These are phyloP conservation scores for Meriones psammophilus DNA, from an alignment of 2,797 vertebrate species.

Conservation along the genomic window DNA sequence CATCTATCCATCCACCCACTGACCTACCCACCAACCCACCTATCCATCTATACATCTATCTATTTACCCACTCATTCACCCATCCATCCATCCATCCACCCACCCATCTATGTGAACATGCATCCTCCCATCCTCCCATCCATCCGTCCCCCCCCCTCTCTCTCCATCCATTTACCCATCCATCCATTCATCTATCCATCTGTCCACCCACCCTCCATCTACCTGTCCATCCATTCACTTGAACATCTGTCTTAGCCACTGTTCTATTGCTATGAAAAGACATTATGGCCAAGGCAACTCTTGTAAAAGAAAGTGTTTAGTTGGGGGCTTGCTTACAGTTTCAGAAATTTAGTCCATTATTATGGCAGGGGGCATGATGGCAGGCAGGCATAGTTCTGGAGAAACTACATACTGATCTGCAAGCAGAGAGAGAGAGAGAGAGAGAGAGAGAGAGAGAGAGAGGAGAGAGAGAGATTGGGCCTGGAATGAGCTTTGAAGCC, in stretches of 20 bases:
- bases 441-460: neutral
- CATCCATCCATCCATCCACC: neutral
- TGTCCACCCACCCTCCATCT: too few relatives aligned
- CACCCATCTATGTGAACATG: neutral
- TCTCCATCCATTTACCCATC: rapidly evolving
- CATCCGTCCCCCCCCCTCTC: too few relatives aligned
- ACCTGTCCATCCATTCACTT: neutral
- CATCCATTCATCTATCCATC: neutral
- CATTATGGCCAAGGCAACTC: neutral
- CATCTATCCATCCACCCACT: neutral
- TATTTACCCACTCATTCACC: neutral
- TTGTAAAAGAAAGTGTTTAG: neutral
- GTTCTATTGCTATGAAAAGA: neutral
- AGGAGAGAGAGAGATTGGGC: neutral
- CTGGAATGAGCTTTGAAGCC: neutral
- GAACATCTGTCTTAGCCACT: neutral
- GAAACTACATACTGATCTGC: neutral
- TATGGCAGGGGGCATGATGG: neutral
- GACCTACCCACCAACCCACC: too few relatives aligned
- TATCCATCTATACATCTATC: neutral
- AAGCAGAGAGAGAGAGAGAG: neutral
- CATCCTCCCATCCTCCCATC: too few relatives aligned
- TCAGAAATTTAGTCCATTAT: neutral
- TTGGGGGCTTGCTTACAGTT: neutral
- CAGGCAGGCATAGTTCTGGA: neutral